These are phyloP conservation scores for Bradynema listronoti DNA, from an alignment of 1,140 invertebrate genomes.

Conservation along the genomic window DNA sequence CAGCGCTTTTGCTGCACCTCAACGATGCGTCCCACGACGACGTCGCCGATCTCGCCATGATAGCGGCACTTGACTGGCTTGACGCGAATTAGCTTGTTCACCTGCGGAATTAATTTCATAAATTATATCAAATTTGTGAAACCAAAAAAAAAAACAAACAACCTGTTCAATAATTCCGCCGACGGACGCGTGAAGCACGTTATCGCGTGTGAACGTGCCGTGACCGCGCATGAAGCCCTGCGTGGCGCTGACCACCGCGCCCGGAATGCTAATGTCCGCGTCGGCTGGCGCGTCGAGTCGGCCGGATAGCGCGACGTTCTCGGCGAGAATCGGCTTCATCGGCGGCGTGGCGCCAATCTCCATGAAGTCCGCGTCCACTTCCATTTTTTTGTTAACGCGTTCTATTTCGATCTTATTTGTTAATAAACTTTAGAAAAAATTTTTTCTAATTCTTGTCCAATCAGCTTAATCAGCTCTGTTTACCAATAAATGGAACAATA, in stretches of 20 bases:
- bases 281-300: neutral
- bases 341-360: neutral
- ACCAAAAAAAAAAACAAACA: too few relatives aligned
- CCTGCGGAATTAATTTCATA: too few relatives aligned
- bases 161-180: conserved; percentile 82
- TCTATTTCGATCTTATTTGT: too few relatives aligned
- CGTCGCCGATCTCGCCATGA: conserved; percentile 82
- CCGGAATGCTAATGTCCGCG: conserved; percentile 10
- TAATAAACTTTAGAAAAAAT: too few relatives aligned
- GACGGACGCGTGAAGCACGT: conserved; percentile 80
- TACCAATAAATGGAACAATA: too few relatives aligned
- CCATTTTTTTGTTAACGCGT: too few relatives aligned
- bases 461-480: too few relatives aligned
- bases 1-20: conserved; percentile 80
- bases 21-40: conserved; percentile 83
- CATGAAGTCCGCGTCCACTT: too few relatives aligned
- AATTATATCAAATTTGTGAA: too few relatives aligned
- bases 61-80: conserved; percentile 76
- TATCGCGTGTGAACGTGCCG: conserved; percentile 78
- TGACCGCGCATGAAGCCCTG: conserved; percentile 69
- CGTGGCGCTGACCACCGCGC: conserved; percentile 3
- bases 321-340: neutral
- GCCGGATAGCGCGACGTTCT: conserved; percentile 1
- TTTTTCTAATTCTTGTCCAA: too few relatives aligned
- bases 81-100: conserved; percentile 87